A percentile compares a stretch with the other conserved stretches of the same genome.
phyloP scores from a whole-genome alignment of 1,140 invertebrate genomes.

The Paralvinella palmiformis region DNA sequence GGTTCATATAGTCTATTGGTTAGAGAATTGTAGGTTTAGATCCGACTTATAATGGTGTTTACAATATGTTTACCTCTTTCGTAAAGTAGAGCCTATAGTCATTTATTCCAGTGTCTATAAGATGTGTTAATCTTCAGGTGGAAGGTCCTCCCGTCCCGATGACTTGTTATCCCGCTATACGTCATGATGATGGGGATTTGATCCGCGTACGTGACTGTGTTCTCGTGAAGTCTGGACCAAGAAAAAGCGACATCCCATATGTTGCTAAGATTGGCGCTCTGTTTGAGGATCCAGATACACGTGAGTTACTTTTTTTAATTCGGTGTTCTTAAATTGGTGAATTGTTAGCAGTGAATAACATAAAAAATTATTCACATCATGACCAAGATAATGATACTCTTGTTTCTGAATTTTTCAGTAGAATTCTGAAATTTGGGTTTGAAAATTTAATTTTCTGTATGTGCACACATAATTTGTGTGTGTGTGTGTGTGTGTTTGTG shows the following conservation, averaged over 20 bases:
- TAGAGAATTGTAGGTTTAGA: too few species aligned
- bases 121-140: background rate
- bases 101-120: background rate
- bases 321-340: background rate
- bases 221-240: conserved; percentile 61
- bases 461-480: too few species aligned
- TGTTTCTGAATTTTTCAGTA: too few species aligned
- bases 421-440: too few species aligned
- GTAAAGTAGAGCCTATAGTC: background rate
- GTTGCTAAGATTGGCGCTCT: conserved; percentile 88
- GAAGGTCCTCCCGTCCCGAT: background rate
- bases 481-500: too few species aligned
- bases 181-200: conserved; percentile 74
- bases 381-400: too few species aligned
- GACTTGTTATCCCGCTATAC: conserved; percentile 81
- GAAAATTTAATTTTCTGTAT: too few species aligned
- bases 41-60: too few species aligned
- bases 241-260: conserved; percentile 82
- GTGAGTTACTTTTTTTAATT: conserved; percentile 54
- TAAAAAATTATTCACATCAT: too few species aligned
- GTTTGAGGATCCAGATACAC: conserved; percentile 90
- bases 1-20: too few species aligned
- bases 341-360: too few species aligned
- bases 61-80: background rate
- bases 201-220: conserved; percentile 84